Evolutionary conservation across 2,888 invertebrate species (phyloP), one percentile per base, ranked within the genome.

Genomic region (Drosophila niveifrons): DNA sequence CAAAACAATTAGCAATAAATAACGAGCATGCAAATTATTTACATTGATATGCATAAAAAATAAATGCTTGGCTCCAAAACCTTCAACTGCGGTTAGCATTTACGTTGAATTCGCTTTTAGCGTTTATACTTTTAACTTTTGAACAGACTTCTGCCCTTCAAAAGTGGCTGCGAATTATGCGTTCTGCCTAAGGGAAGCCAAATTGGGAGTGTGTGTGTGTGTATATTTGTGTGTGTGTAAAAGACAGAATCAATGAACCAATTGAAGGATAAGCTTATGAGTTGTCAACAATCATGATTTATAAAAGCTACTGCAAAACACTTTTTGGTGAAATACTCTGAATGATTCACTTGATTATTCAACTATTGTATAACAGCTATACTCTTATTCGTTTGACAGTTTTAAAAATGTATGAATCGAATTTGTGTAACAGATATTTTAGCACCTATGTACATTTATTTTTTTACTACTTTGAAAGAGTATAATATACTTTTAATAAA

Each of bases 1-100:
- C 46, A 68, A 63, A 58, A 63, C 51, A 61, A 59, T 61, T 50
- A 62, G 44, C 70, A 75, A 78, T 63, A 68, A 67, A 74, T 68
- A 75, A 73, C 63, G 68, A 64, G 52, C 73, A 75, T 70, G 75
- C 76, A 79, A 80, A 79, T 75, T 66, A 75, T 76, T 79, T 76
- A 76, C 80, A 76, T 79, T 76, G 75, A 76, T 76, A 70, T 75
- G 80, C 75, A 75, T 59, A 62, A 84, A 84, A 88, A 63, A 23
- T 23, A 23, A 23, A 23, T 70, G 63, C 23, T 51, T 63, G 48
- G 39, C 50, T 47, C 13, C 13, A 23, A 68, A 84, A 56, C 82
- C 82, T 88, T 82, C 88, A 88, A 86, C 77, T 76, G 82, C 46
- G 82, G 86, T 62, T 75, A 68, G 69, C 86, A 75, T 79, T 82